These are phyloP conservation scores for Bombus sylvicola DNA, from an alignment of 1,140 invertebrate species.

Conservation along the genomic window DNA sequence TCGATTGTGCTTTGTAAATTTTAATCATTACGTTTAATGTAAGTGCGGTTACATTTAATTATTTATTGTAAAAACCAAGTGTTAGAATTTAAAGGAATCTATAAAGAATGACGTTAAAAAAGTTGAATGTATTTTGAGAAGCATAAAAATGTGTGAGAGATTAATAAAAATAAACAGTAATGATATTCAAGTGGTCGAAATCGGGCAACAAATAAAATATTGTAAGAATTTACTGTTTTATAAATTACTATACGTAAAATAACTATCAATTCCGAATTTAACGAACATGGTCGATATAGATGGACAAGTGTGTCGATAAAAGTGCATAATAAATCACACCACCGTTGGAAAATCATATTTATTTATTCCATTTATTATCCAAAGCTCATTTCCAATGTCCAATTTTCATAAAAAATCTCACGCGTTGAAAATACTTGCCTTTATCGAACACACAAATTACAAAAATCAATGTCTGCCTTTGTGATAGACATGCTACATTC, in stretches of 20 bases:
- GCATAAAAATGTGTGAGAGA: not conserved
- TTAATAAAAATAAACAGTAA: not conserved
- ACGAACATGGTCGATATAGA: not conserved
- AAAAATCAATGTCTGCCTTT: conserved; percentile 4
- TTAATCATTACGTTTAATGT: not conserved
- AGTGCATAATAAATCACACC: conserved; percentile 63
- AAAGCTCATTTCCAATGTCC: conserved; percentile 61
- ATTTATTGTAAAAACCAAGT: not conserved
- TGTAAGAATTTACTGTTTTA: not conserved
- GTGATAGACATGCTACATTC: conserved; percentile 1
- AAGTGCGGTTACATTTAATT: not conserved
- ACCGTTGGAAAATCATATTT: conserved; percentile 65
- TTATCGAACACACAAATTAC: conserved; percentile 49
- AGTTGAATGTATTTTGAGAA: not conserved
- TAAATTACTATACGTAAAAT: not conserved
- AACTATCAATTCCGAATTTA: not conserved
- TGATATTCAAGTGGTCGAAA: not conserved
- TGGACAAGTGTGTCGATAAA: conserved; percentile 14
- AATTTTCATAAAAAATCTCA: conserved; percentile 51
- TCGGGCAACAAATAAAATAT: not conserved
- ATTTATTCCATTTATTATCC: conserved; percentile 71
- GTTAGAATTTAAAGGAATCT: not conserved
- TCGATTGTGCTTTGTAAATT: not conserved
- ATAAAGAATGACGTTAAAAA: not conserved
- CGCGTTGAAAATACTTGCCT: conserved; percentile 6